Evolutionary conservation across 2,888 invertebrate genomes (phyloP).

Genomic region (Synanthedon myopaeformis): DNA sequence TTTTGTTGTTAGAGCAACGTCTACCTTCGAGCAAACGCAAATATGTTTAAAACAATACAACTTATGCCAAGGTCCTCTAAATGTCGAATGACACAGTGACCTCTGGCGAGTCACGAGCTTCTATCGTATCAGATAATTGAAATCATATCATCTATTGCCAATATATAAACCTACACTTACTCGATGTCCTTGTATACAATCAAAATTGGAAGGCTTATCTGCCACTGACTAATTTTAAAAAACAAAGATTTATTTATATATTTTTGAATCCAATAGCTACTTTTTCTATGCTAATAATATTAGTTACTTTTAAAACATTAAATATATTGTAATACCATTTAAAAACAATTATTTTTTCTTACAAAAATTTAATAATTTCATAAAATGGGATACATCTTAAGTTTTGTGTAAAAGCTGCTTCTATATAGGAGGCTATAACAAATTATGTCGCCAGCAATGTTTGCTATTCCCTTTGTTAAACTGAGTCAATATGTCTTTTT

Average conservation of each 20-base stretch:
- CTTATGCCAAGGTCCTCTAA: conserved; percentile 40
- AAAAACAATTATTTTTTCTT: too few species aligned
- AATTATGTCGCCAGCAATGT: too few species aligned
- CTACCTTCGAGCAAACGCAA: too few species aligned
- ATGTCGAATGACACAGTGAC: conserved; percentile 32
- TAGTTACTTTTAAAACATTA: not conserved
- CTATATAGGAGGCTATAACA: too few species aligned
- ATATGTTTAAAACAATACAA: conserved; percentile 2
- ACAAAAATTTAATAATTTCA: too few species aligned
- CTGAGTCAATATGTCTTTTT: too few species aligned
- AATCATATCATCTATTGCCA: conserved; percentile 47
- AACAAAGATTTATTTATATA: not conserved
- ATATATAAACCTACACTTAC: conserved; percentile 18
- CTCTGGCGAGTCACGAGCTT: conserved; percentile 50
- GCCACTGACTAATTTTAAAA: too few species aligned
- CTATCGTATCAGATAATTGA: conserved; percentile 50
- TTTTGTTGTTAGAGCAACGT: too few species aligned
- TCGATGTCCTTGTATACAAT: conserved; percentile 33
- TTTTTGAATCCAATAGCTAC: not conserved
- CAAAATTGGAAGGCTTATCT: not conserved
- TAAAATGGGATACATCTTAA: too few species aligned
- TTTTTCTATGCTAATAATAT: not conserved
- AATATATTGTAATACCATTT: too few species aligned
- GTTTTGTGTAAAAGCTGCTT: too few species aligned
- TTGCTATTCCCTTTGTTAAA: too few species aligned